Evolutionary conservation across 2,113 vertebrate species (phyloP), one percentile per base, ranked within the genome.

Genomic region (Lophotis ruficrista): DNA sequence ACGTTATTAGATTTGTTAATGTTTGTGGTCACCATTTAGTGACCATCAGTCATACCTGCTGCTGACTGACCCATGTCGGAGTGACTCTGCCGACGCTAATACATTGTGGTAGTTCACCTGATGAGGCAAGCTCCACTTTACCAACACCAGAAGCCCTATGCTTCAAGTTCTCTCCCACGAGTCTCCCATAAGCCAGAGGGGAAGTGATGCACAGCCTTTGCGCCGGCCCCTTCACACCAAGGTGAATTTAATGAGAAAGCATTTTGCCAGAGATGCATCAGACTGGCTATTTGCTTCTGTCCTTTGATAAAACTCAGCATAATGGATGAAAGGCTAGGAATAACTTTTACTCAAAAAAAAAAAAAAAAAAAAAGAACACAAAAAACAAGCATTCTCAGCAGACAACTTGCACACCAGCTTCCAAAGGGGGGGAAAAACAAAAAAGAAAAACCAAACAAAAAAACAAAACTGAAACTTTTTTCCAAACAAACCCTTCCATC

Each of bases 231-330:
- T 81, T 80, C 33, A 65, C 53, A 48, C 62, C 1, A 0, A 82
- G 41, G 80, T 38, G 66, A 69, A 83, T 72, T 90, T 51, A 19
- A 35, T 17, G 76, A 80, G 71, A 93, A 93, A 90, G 71, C 86
- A 57, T 78, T 92, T 64, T 90, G 96, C 95, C 94, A 92, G 72
- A 95, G 83, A 92, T 1, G 6, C 68, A 72, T 84, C 81, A 97
- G 94, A 96, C 94, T 94, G 96, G 93, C 95, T 96, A 96, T 87
- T 96, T 97, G 93, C 81, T 96, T 94, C 90, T 92, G 90, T 94
- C 92, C 71, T 94, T 87, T 83, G 90, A 92, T 87, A 93, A 89
- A 93, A 85, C 86, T 94, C 93, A 94, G 77, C 71, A 71, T 61
- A 89, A 85, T 6, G 94, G 64, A 93, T 89, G 54, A 95, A 92